Conservation (phyloP, 2,888 invertebrate genomes). For the Thymelicus acteon region DNA sequence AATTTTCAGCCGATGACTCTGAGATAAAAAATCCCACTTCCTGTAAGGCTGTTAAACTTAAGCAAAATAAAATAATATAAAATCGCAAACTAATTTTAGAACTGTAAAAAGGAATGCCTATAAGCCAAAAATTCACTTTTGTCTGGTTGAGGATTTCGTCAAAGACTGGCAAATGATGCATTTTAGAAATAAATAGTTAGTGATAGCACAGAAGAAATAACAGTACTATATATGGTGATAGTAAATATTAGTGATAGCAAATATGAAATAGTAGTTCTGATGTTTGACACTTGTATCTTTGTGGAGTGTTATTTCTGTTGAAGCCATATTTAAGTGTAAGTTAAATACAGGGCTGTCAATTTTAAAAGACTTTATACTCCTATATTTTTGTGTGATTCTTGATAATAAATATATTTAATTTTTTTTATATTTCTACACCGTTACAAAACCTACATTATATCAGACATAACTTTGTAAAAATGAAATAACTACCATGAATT, state of each 20-base stretch:
- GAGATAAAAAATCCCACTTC: constrained; percentile 59
- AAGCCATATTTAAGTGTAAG: constrained; percentile 12
- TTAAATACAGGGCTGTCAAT: constrained; percentile 8
- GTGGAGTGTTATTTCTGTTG: background rate
- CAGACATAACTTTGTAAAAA: too few species aligned
- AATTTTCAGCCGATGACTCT: constrained; percentile 60
- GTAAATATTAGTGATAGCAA: too few species aligned
- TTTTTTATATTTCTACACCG: too few species aligned
- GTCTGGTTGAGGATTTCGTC: constrained; percentile 42
- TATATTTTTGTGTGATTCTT: too few species aligned
- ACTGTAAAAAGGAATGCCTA: constrained; percentile 42
- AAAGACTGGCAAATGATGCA: constrained; percentile 36
- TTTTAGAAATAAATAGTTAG: background rate
- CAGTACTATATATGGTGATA: too few species aligned
- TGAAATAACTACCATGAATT: too few species aligned
- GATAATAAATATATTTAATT: too few species aligned
- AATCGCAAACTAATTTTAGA: constrained; percentile 52
- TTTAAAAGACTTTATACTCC: too few species aligned
- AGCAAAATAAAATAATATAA: constrained; percentile 43
- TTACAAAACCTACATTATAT: too few species aligned
- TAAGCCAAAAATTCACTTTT: constrained; percentile 41
- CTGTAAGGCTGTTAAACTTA: constrained; percentile 50
- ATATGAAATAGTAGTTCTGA: too few species aligned
- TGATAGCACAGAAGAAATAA: too few species aligned
- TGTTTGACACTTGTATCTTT: constrained; percentile 6